phyloP scores from a whole-genome alignment of 2,797 vertebrate species.

The Sebastes taczanowskii region DNA sequence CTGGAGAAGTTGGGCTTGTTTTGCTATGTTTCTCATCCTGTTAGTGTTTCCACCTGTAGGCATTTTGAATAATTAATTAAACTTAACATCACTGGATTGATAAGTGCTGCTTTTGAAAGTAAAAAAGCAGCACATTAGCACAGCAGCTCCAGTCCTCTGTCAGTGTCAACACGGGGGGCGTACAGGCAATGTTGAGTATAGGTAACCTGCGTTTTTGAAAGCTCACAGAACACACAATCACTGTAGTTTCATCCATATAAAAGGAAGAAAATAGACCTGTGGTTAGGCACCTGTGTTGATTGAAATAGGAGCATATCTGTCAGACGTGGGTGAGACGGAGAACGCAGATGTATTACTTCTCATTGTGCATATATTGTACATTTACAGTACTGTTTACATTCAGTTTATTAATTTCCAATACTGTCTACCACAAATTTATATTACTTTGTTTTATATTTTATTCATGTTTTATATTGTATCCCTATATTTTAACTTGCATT shows the following conservation, averaged over 20 bases:
- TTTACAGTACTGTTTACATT: too few species aligned
- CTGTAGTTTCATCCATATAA: not conserved
- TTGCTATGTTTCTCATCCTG: not conserved
- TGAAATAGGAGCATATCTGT: too few species aligned
- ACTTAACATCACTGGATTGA: not conserved
- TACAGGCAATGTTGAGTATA: not conserved
- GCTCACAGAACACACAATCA: not conserved
- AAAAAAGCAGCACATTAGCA: not conserved
- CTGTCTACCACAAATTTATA: too few species aligned
- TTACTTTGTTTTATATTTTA: too few species aligned
- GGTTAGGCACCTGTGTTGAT: too few species aligned
- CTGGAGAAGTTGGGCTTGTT: not conserved
- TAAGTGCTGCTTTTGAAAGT: not conserved
- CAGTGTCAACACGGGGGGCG: not conserved
- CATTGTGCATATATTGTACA: too few species aligned
- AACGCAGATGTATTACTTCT: too few species aligned
- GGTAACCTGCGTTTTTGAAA: not conserved
- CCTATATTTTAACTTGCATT: too few species aligned
- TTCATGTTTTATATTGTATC: too few species aligned
- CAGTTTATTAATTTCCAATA: too few species aligned
- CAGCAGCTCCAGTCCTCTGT: not conserved
- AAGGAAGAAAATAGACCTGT: not conserved
- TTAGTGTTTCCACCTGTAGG: not conserved
- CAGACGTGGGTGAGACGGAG: too few species aligned
- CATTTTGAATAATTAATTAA: not conserved